Percentiles rank a stretch among this genome's conserved stretches.
Evolutionary conservation across 2,888 invertebrate genomes (phyloP).

Genomic region (Brenthis ino): DNA sequence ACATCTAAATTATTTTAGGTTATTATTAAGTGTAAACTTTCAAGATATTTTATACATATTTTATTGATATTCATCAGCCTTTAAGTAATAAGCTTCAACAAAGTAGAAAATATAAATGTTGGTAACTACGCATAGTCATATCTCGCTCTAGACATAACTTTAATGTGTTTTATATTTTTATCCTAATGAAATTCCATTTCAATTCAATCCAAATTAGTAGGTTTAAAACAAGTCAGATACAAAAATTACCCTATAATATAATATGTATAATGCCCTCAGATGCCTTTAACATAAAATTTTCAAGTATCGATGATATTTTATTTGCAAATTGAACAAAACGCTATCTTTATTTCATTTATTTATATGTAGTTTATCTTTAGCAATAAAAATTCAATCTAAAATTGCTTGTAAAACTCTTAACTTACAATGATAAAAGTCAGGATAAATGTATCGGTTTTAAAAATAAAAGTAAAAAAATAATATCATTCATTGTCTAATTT

Average conservation of each 20-base stretch:
- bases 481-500: constrained; percentile 10
- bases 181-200: neutral
- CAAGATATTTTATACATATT: too few species aligned
- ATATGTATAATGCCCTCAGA: neutral
- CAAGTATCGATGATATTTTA: neutral
- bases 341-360: constrained; percentile 12
- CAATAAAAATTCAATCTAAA: constrained; percentile 16
- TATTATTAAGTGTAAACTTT: too few species aligned
- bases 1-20: too few species aligned
- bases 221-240: neutral
- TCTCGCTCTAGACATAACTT: neutral
- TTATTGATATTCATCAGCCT: too few species aligned
- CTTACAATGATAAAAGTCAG: constrained; percentile 10
- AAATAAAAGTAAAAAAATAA: constrained; percentile 5
- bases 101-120: too few species aligned
- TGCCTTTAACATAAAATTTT: neutral
- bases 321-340: neutral
- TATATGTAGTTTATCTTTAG: constrained; percentile 4
- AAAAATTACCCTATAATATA: neutral
- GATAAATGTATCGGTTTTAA: neutral
- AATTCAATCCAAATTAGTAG: constrained; percentile 1
- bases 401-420: constrained; percentile 21
- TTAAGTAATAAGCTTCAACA: too few species aligned
- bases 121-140: too few species aligned
- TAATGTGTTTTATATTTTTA: neutral